Evolutionary conservation across 1,140 invertebrate species (phyloP), one percentile per base, ranked within the genome.

Genomic region (Pogonus chalceus): DNA sequence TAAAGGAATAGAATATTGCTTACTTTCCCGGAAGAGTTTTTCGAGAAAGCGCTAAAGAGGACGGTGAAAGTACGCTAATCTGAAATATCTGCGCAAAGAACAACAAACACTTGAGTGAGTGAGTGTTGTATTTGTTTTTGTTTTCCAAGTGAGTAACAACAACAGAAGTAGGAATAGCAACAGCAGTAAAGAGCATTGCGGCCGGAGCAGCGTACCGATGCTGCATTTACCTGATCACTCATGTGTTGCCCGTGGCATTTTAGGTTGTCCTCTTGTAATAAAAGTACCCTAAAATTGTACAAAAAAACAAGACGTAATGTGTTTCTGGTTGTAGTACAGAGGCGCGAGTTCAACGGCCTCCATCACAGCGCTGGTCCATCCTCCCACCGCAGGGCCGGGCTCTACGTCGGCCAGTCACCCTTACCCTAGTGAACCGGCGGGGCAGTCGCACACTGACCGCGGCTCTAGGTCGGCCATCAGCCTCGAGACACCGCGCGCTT

Each of bases 11-110:
- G n/a, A n/a, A 7, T n/a, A 24, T 12, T 4, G 26, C 20, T 35
- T 35, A 55, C 53, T 55, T 55, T 55, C 53, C 49, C 53, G 53
- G 53, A 55, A 55, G 53, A 49, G 43, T 26, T 16, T 50, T 22
- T 50, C 39, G 53, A 49, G 53, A 55, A 55, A 55, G 53, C 18
- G 18, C 48, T 50, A 35, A 48, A 35, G 39, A 55, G 35, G 35
- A 26, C 48, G 39, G 53, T 55, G 53, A 55, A 55, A 55, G 53
- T 55, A 35, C 23, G 24, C 49, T 14, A 50, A 50, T 24, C 21
- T 2, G 24, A 23, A 16, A 50, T 23, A 9, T 12, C 2, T 24
- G 20, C 18, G 10, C 12, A 18, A 22, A n/a, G 46, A 48, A 37
- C 2, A 37, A 3, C 2, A 37, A n/a, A n/a, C n/a, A n/a, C n/a